Evolutionary conservation across 2,113 vertebrate genomes (phyloP).

Genomic region (Bungarus multicinctus): DNA sequence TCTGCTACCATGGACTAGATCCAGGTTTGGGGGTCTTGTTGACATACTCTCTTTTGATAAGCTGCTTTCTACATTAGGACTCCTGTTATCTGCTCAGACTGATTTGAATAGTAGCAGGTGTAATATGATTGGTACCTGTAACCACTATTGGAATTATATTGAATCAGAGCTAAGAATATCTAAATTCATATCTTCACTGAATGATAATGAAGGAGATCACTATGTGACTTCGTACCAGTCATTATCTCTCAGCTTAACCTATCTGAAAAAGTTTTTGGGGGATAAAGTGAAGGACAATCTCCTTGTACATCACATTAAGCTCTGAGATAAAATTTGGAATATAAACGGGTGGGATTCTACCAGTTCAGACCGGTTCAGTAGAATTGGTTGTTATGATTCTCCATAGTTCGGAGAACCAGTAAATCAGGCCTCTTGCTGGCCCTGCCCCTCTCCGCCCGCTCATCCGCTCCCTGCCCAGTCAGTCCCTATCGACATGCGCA

Average conservation of each 20-base stretch:
- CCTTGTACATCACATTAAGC: not conserved
- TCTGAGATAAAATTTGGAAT: not conserved
- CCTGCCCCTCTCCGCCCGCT: too few relatives aligned
- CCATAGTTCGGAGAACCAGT: too few relatives aligned
- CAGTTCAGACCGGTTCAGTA: too few relatives aligned
- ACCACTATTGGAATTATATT: not conserved
- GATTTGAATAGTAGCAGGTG: not conserved
- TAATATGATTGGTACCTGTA: not conserved
- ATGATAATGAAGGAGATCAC: not conserved
- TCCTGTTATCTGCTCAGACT: not conserved
- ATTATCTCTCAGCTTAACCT: not conserved
- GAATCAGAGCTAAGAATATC: not conserved
- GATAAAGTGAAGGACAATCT: not conserved
- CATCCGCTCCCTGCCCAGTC: too few relatives aligned
- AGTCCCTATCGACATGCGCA: too few relatives aligned
- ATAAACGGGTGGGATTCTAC: too few relatives aligned
- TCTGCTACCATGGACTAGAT: not conserved
- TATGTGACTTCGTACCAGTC: not conserved
- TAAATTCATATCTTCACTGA: not conserved
- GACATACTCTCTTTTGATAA: not conserved
- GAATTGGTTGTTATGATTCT: too few relatives aligned
- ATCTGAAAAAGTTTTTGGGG: not conserved
- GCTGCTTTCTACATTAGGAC: not conserved
- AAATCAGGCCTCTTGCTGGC: too few relatives aligned
- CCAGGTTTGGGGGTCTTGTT: not conserved